Evolutionary conservation across 2,797 vertebrate species (phyloP).

Genomic region (Falco cherrug): DNA sequence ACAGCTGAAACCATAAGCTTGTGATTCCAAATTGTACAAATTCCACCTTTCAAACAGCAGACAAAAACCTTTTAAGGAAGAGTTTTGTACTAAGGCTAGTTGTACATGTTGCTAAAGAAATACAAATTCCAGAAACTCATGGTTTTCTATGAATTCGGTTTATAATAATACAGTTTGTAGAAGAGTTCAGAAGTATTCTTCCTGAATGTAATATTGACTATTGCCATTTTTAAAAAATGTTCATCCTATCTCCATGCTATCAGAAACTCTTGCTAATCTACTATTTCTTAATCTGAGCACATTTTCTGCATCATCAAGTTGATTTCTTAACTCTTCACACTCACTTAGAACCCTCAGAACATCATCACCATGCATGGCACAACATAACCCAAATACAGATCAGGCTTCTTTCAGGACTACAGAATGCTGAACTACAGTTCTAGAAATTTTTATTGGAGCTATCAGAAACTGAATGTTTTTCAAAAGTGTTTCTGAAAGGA

Average conservation of each 20-base stretch:
- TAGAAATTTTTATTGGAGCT: not conserved
- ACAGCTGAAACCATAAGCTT: not conserved
- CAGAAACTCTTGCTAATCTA: not conserved
- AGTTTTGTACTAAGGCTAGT: not conserved
- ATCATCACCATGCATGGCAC: not conserved
- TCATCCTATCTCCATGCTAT: not conserved
- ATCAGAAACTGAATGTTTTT: not conserved
- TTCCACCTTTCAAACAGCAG: not conserved
- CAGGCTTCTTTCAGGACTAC: not conserved
- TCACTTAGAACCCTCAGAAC: not conserved
- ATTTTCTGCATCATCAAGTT: not conserved
- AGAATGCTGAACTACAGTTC: not conserved
- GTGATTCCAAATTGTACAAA: not conserved
- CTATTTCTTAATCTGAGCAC: constrained; percentile 14
- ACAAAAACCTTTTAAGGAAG: not conserved
- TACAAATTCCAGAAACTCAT: not conserved
- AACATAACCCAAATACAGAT: not conserved
- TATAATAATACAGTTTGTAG: not conserved
- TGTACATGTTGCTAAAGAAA: not conserved
- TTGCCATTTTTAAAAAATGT: not conserved
- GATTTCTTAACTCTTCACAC: not conserved
- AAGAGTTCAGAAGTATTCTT: not conserved
- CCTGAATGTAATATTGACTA: not conserved
- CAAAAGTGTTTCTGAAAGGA: not conserved
- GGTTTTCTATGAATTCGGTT: not conserved